phyloP scores from a whole-genome alignment of 2,888 invertebrate genomes.

The Microplitis manilae region DNA sequence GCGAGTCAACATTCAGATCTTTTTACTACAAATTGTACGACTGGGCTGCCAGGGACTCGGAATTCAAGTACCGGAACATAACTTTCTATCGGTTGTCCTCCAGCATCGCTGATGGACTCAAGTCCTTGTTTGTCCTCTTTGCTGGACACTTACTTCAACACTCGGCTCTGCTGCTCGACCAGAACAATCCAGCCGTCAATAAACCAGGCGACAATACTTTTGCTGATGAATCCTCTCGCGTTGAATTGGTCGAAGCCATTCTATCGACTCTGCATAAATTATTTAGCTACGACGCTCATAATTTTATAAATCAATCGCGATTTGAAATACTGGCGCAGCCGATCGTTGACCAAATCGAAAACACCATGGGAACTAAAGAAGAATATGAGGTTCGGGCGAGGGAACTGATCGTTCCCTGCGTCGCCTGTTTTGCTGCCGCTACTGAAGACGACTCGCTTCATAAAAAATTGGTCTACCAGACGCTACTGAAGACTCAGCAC shows the following conservation, averaged over 20 bases:
- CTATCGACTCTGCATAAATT: constrained; percentile 83
- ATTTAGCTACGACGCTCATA: constrained; percentile 87
- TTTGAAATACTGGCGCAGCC: constrained; percentile 90
- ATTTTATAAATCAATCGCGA: constrained; percentile 87
- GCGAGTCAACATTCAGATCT: constrained; percentile 91
- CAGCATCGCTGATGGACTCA: constrained; percentile 85
- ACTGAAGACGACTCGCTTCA: constrained; percentile 89
- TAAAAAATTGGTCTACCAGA: constrained; percentile 92
- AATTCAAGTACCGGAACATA: constrained; percentile 79
- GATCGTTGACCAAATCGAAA: constrained; percentile 90
- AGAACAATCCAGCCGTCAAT: constrained; percentile 78
- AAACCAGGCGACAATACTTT: constrained; percentile 75
- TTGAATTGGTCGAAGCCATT: constrained; percentile 79
- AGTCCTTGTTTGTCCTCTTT: constrained; percentile 91
- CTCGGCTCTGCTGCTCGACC: constrained; percentile 81
- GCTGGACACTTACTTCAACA: constrained; percentile 89
- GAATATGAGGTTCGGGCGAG: constrained; percentile 76
- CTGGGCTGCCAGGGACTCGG: constrained; percentile 83
- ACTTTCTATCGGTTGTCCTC: constrained; percentile 88
- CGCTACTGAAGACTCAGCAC: constrained; percentile 89
- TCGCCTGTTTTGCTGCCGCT: constrained; percentile 87
- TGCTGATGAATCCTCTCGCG: constrained; percentile 62
- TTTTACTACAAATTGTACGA: constrained; percentile 89
- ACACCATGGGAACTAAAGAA: constrained; percentile 78
- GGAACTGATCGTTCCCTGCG: constrained; percentile 81